These are phyloP conservation scores for Noctua pronuba DNA, from an alignment of 2,888 invertebrate genomes.

Conservation along the genomic window DNA sequence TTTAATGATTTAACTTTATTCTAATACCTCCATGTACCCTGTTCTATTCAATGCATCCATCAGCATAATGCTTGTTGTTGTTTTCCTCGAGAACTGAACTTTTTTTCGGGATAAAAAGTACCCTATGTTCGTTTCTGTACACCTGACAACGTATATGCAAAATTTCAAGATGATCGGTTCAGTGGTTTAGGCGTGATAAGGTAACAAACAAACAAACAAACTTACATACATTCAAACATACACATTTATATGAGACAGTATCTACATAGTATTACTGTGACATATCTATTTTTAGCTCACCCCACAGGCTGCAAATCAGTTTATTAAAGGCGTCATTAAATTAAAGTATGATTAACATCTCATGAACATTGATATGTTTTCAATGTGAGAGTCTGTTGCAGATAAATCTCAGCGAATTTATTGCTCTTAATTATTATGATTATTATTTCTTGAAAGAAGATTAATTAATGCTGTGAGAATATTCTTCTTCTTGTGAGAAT, in stretches of 20 bases:
- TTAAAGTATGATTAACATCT: conserved; percentile 15
- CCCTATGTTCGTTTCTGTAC: too few species aligned
- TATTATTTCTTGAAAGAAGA: conserved; percentile 31
- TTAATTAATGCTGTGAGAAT: conserved; percentile 23
- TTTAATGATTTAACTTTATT: too few species aligned
- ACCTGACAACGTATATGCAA: too few species aligned
- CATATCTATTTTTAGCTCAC: conserved; percentile 24
- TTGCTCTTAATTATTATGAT: conserved; percentile 12
- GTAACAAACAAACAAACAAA: too few species aligned
- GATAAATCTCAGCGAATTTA: conserved; percentile 43
- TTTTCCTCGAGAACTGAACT: too few species aligned
- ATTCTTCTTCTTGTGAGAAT: conserved; percentile 25
- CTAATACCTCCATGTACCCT: too few species aligned
- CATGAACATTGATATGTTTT: conserved; percentile 19
- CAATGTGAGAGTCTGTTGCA: conserved; percentile 30
- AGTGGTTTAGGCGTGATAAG: too few species aligned
- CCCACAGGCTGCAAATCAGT: conserved; percentile 22
- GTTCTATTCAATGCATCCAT: too few species aligned
- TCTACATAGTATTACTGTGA: not conserved
- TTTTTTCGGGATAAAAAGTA: too few species aligned
- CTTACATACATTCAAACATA: not conserved
- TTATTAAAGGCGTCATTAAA: conserved; percentile 28
- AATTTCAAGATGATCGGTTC: too few species aligned
- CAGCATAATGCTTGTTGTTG: too few species aligned
- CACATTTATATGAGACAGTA: not conserved